Evolutionary conservation across 2,888 invertebrate species (phyloP).

Genomic region (Pseudococcus longispinus): DNA sequence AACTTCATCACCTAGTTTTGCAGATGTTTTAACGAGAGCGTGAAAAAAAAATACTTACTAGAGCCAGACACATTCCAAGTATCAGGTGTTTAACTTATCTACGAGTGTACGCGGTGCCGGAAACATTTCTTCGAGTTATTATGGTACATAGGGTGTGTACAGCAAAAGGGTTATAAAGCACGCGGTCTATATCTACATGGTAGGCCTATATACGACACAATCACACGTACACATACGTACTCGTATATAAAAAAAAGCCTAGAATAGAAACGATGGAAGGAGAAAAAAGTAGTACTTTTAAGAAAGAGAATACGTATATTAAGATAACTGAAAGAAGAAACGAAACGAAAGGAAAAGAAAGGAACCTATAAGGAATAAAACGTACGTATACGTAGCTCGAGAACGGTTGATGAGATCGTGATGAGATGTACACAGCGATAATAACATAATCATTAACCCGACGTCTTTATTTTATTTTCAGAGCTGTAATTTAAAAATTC

Average conservation of each 20-base stretch:
- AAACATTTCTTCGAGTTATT: neutral
- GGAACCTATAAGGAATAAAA: conserved; percentile 13
- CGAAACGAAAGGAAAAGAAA: neutral
- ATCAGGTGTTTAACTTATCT: neutral
- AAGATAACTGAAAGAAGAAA: neutral
- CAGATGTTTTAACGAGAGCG: conserved; percentile 27
- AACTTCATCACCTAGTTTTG: conserved; percentile 32
- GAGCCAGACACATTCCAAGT: conserved; percentile 5
- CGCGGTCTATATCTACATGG: neutral
- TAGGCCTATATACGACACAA: neutral
- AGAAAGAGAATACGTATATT: neutral
- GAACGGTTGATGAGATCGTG: conserved; percentile 55
- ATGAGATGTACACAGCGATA: conserved; percentile 56
- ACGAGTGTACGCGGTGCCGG: neutral
- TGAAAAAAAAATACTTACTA: neutral
- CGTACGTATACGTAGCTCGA: conserved; percentile 22
- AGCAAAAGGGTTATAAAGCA: conserved; percentile 1
- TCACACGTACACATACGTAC: neutral
- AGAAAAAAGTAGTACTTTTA: neutral
- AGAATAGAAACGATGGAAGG: neutral
- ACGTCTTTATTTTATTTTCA: conserved; percentile 56
- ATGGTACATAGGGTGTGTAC: neutral
- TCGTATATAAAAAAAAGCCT: neutral
- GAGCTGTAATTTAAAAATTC: conserved; percentile 56
- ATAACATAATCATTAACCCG: conserved; percentile 56